These are phyloP conservation scores for Globodera ellingtonae DNA, from an alignment of 1,140 invertebrate genomes.

Conservation along the genomic window DNA sequence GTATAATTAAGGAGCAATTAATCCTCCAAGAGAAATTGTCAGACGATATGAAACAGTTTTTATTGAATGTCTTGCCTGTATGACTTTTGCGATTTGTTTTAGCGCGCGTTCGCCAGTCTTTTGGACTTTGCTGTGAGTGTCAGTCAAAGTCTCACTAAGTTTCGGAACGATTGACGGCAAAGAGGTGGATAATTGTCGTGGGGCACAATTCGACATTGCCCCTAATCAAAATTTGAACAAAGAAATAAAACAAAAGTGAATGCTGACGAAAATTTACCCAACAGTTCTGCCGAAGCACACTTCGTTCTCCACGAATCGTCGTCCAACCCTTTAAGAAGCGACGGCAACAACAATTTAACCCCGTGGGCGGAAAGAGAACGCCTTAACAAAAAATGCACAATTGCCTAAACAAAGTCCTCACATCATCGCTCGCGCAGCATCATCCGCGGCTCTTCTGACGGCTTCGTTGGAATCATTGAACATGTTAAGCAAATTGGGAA, in stretches of 20 bases:
- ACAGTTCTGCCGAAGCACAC: conserved; percentile 89
- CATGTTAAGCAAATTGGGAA: conserved; percentile 89
- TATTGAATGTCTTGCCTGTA: conserved; percentile 72
- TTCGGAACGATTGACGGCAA: conserved; percentile 97
- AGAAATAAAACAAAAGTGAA: not conserved
- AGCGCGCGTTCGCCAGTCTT: conserved; percentile 90
- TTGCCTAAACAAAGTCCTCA: conserved; percentile 66
- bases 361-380: conserved; percentile 82
- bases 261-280: conserved; percentile 73
- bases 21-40: too few relatives aligned
- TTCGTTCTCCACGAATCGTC: conserved; percentile 99
- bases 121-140: conserved; percentile 97
- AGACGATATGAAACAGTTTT: not conserved
- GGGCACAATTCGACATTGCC: conserved; percentile 81
- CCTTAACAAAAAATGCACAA: not conserved
- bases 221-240: not conserved
- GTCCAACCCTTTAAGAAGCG: conserved; percentile 86
- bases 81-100: conserved; percentile 90
- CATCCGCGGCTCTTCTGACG: conserved; percentile 80
- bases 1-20: too few relatives aligned
- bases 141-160: conserved; percentile 91
- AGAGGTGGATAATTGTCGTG: conserved; percentile 94
- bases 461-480: conserved; percentile 89
- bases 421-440: conserved; percentile 93
- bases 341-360: conserved; percentile 88